These are phyloP conservation scores for Pentalonia nigronervosa DNA, from an alignment of 1,140 invertebrate species.

Conservation along the genomic window DNA sequence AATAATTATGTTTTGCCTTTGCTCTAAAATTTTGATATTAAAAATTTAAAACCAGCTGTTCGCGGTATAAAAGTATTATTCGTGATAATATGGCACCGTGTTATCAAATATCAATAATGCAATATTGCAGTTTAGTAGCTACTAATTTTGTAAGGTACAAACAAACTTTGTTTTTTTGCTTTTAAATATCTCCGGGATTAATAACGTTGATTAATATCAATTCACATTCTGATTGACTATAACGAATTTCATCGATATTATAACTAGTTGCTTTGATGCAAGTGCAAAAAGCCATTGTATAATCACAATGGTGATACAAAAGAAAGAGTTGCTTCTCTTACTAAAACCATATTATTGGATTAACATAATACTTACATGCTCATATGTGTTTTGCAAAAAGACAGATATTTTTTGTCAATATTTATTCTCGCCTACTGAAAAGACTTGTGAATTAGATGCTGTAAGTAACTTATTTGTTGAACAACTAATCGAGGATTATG, in stretches of 20 bases:
- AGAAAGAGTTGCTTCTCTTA: constrained; percentile 74
- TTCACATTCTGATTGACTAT: not conserved
- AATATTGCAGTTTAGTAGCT: not conserved
- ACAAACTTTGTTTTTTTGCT: not conserved
- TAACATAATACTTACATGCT: constrained; percentile 84
- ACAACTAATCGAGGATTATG: constrained; percentile 33
- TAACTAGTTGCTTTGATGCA: not conserved
- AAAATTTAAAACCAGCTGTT: not conserved
- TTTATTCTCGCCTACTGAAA: constrained; percentile 70
- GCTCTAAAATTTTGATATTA: no score
- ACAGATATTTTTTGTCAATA: constrained; percentile 74
- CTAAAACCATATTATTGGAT: constrained; percentile 87
- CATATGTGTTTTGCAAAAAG: constrained; percentile 81
- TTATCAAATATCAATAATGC: not conserved
- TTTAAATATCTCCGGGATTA: not conserved
- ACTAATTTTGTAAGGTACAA: not conserved
- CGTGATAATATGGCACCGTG: not conserved
- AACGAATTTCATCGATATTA: not conserved
- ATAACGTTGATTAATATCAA: not conserved
- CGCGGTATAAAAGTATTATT: not conserved
- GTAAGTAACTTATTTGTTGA: constrained; percentile 65
- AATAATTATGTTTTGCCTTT: no score
- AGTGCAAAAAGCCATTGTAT: not conserved
- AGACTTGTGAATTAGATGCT: constrained; percentile 82
- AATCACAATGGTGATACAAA: constrained; percentile 27